A percentile compares a stretch with the other conserved stretches of the same genome.
These are phyloP conservation scores for Diaperis boleti DNA, from an alignment of 2,888 invertebrate species.

Conservation along the genomic window DNA sequence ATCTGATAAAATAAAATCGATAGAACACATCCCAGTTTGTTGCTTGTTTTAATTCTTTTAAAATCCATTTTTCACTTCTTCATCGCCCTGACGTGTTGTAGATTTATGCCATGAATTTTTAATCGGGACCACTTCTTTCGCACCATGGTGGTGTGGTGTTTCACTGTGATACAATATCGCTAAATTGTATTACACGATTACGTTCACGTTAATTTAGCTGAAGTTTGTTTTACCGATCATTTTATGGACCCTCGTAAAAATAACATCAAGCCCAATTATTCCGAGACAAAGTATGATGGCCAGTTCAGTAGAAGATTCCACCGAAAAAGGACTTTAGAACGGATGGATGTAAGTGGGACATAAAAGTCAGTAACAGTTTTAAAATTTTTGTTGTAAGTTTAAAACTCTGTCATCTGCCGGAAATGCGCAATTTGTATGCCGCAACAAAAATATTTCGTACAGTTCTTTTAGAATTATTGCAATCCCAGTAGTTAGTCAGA, in stretches of 20 bases:
- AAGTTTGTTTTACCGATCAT: slow-evolving; percentile 41
- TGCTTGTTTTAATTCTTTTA: slow-evolving; percentile 35
- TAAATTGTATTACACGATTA: slow-evolving; percentile 31
- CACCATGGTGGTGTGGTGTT: slow-evolving; percentile 21
- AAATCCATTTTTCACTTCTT: slow-evolving; percentile 40
- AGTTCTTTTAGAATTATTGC: too few species aligned
- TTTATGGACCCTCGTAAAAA: slow-evolving; percentile 49
- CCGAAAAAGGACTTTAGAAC: too few species aligned
- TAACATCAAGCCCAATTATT: slow-evolving; percentile 44
- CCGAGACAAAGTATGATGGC: not conserved
- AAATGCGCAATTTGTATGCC: too few species aligned
- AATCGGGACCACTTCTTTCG: slow-evolving; percentile 35
- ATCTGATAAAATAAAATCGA: not conserved
- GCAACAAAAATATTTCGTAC: too few species aligned
- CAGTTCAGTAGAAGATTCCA: not conserved
- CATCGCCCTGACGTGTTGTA: slow-evolving; percentile 40
- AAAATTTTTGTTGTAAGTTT: too few species aligned
- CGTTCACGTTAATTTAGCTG: slow-evolving; percentile 24
- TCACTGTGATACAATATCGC: slow-evolving; percentile 23
- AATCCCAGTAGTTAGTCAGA: too few species aligned
- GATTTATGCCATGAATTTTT: slow-evolving; percentile 43
- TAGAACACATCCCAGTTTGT: slow-evolving; percentile 5
- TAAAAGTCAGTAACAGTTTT: too few species aligned
- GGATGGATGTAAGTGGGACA: too few species aligned
- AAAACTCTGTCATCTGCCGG: too few species aligned